Evolutionary conservation across 2,113 vertebrate genomes (phyloP), one percentile per base, ranked within the genome.

Genomic region (Chelonoidis abingdonii): DNA sequence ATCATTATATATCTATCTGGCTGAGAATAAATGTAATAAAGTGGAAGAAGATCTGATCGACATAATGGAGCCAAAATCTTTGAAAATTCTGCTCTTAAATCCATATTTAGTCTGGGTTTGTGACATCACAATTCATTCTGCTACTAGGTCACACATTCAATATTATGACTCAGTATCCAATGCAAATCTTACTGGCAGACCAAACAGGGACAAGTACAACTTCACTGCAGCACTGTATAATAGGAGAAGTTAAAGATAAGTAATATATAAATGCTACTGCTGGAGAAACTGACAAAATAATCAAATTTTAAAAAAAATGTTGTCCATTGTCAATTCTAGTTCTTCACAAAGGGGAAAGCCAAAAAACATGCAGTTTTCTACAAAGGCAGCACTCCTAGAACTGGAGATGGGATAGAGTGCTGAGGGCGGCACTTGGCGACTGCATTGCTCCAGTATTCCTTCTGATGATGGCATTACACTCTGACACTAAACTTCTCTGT

Each of bases 391-490:
- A 83, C 16, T 92, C 54, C 75, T 53, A 86, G 47, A 82, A 72
- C 22, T 21, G 49, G 84, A 72, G 87, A 94, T 84, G 54, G 62
- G 47, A 80, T 0, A 3, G 56, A 90, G 88, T 72, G 91, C 87
- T 86, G 94, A 93, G 83, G 96, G 93, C 86, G 93, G 12, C 53
- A 82, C 86, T 96, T 96, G 92, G 92, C 94, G 92, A 90, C 53
- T 87, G 11, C 65, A 83, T 65, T 80, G 83, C 2, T 1, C 86
- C 90, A 94, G 87, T 84, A 72, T 95, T 95, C 87, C 90, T 88
- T 95, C 88, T 91, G 94, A 97, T 80, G 92, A 93, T 83, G 91
- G 91, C 90, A 91, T 87, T 93, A 69, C 87, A 95, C 86, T 84
- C 89, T 89, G 92, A 93, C 87, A 89, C 57, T 89, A 87, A 96